These are phyloP conservation scores for Chymomyza amoena DNA, from an alignment of 2,888 invertebrate species.

Conservation along the genomic window DNA sequence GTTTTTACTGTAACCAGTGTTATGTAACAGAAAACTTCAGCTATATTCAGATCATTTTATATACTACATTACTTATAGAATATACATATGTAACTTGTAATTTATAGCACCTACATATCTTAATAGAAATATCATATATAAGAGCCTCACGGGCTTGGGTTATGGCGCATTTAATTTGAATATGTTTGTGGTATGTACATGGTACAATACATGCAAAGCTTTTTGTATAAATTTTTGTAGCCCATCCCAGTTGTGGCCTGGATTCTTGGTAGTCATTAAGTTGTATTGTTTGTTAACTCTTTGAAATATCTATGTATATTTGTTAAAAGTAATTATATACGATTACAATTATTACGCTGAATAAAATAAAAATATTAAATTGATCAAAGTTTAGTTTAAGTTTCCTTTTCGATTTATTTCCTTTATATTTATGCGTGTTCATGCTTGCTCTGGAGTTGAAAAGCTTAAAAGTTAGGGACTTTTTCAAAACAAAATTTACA, in stretches of 20 bases:
- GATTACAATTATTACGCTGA: background rate
- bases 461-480: too few species aligned
- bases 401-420: background rate
- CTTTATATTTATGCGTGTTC: too few species aligned
- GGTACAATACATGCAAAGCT: constrained; percentile 2
- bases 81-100: constrained; percentile 17
- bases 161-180: background rate
- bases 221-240: constrained; percentile 28
- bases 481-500: too few species aligned
- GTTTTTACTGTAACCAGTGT: constrained; percentile 44
- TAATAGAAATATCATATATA: background rate
- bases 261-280: constrained; percentile 68
- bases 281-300: constrained; percentile 66
- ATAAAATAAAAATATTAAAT: background rate
- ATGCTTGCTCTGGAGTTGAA: too few species aligned
- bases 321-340: constrained; percentile 4
- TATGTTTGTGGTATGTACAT: background rate
- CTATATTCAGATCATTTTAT: constrained; percentile 2
- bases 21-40: constrained; percentile 29
- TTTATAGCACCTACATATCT: constrained; percentile 14
- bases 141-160: constrained; percentile 7
- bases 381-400: background rate
- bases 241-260: constrained; percentile 31
- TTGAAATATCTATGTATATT: constrained; percentile 8
- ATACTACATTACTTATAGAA: background rate